Conservation (phyloP, 1,140 invertebrate species). For the Andrena cerasifolii region DNA sequence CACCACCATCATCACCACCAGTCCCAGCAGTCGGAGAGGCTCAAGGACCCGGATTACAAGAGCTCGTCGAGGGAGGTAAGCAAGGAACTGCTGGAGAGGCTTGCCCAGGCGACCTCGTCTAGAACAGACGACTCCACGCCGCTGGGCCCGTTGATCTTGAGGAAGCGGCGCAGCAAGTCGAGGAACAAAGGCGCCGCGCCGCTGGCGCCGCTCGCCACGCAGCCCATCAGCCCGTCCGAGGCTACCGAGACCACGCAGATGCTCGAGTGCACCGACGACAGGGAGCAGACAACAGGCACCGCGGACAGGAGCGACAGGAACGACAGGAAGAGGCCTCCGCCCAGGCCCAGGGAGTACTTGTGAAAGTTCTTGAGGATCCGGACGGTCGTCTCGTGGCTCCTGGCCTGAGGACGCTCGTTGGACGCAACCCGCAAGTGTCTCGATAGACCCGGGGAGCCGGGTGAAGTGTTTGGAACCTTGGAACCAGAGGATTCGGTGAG, state of each 20-base stretch:
- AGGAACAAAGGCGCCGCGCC: slow-evolving; percentile 86
- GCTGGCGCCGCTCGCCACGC: slow-evolving; percentile 82
- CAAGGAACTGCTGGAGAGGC: slow-evolving; percentile 79
- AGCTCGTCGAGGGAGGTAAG: slow-evolving; percentile 70
- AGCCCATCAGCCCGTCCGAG: slow-evolving; percentile 79
- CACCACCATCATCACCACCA: slow-evolving; percentile 78
- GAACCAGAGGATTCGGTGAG: no score
- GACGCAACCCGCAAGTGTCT: no score
- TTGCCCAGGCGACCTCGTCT: slow-evolving; percentile 81
- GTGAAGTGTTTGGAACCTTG: no score
- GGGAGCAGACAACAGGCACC: slow-evolving; percentile 57
- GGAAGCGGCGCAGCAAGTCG: slow-evolving; percentile 88
- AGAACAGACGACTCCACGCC: slow-evolving; percentile 72
- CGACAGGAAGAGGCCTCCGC: slow-evolving; percentile 78
- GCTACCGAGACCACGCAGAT: slow-evolving; percentile 79
- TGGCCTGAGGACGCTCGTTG: neutral
- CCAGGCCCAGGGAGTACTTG: slow-evolving; percentile 79
- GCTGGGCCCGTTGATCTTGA: slow-evolving; percentile 86
- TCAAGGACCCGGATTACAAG: slow-evolving; percentile 68
- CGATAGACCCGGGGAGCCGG: neutral
- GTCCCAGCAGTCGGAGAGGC: slow-evolving; percentile 69
- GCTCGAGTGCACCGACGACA: slow-evolving; percentile 76
- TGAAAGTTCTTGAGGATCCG: slow-evolving; percentile 73
- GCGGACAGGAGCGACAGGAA: slow-evolving; percentile 65
- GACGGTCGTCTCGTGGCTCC: slow-evolving; percentile 23